These are phyloP conservation scores for Notolabrus celidotus DNA, from an alignment of 2,797 vertebrate genomes.

Conservation along the genomic window DNA sequence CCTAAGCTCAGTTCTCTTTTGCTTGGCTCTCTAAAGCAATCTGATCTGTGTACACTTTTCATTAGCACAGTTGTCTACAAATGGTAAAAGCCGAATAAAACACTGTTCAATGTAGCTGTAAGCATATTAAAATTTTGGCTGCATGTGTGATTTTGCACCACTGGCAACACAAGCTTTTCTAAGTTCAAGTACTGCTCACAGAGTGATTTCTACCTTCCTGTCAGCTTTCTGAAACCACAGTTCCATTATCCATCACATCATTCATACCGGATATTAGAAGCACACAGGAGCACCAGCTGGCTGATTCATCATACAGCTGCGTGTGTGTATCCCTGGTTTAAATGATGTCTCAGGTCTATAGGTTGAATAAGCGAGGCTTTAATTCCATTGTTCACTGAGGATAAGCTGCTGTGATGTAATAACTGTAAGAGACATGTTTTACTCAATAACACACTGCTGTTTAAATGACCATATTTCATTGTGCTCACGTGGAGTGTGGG, in stretches of 20 bases:
- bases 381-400: conserved; percentile 42
- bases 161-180: background rate
- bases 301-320: conserved; percentile 29
- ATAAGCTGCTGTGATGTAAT: conserved; percentile 69
- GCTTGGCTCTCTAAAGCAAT: conserved; percentile 23
- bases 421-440: conserved; percentile 37
- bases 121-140: conserved; percentile 15
- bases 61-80: conserved; percentile 9
- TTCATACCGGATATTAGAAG: conserved; percentile 13
- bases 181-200: conserved; percentile 32
- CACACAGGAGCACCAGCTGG: conserved; percentile 52
- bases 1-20: conserved; percentile 16
- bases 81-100: background rate
- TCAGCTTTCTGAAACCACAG: conserved; percentile 3
- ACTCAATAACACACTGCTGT: conserved; percentile 8
- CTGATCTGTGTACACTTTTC: conserved; percentile 3
- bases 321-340: conserved; percentile 31
- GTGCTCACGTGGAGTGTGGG: background rate
- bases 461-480: conserved; percentile 23
- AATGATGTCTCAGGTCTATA: conserved; percentile 54
- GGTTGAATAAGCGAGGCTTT: conserved; percentile 49
- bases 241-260: conserved; percentile 25
- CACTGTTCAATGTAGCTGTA: background rate
- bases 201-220: background rate
- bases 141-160: background rate